Evolutionary conservation across 37 sponge, comb jelly and placozoan species (phyloP).

Genomic region (Halichondria panicea): DNA sequence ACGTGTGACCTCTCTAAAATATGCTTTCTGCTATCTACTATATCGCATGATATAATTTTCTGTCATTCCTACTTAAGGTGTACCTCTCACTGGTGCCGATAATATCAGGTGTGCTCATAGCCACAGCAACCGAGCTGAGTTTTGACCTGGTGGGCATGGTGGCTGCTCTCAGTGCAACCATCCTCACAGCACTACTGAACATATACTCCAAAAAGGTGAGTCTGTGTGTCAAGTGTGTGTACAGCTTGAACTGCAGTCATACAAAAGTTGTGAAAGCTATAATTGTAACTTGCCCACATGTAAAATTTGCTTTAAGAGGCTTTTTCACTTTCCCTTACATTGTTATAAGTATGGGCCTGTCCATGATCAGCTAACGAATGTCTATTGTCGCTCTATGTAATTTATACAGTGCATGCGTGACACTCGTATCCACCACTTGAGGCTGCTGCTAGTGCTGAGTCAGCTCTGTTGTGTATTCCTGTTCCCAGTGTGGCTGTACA

Average conservation of each 20-base stretch:
- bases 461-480: conserved; percentile 47
- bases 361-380: too few relatives aligned
- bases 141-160: conserved; percentile 79
- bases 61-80: too few relatives aligned
- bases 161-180: conserved; percentile 61
- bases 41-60: too few relatives aligned
- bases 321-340: too few relatives aligned
- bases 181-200: conserved; percentile 74
- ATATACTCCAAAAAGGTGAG: conserved; percentile 87
- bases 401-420: conserved; percentile 55
- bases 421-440: conserved; percentile 60
- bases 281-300: too few relatives aligned
- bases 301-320: too few relatives aligned
- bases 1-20: too few relatives aligned
- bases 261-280: too few relatives aligned
- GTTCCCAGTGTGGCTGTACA: conserved; percentile 72
- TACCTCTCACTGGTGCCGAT: conserved; percentile 82
- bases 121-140: conserved; percentile 83
- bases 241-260: too few relatives aligned
- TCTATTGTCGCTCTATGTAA: neutral
- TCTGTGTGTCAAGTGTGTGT: too few relatives aligned
- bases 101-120: conserved; percentile 78
- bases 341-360: too few relatives aligned
- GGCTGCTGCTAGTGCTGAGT: conserved; percentile 53
- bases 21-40: too few relatives aligned